phyloP scores from a whole-genome alignment of 2,888 invertebrate species.

The Cataglyphis altisquamis region DNA sequence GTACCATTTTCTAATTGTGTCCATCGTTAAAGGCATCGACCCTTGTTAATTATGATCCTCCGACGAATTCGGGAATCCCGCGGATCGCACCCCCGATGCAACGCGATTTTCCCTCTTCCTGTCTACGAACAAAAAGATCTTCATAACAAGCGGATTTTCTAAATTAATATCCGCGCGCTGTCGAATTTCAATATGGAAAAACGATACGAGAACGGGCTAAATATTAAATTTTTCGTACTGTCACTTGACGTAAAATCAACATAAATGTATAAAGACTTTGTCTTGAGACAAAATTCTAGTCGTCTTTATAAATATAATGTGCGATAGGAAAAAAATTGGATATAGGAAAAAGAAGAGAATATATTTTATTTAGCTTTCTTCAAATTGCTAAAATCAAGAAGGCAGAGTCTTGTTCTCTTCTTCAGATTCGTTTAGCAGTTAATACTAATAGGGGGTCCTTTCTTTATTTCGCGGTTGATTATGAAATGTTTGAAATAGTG shows the following conservation, averaged over 20 bases:
- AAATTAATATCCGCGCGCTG: neutral
- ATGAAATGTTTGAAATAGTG: neutral
- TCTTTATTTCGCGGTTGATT: neutral
- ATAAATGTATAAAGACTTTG: neutral
- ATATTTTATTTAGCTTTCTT: neutral
- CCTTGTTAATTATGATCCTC: constrained; percentile 63
- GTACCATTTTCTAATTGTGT: constrained; percentile 68
- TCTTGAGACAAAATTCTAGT: no score
- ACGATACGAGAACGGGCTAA: neutral
- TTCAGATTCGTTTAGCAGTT: neutral
- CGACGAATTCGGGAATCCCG: constrained; percentile 37
- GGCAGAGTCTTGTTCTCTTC: neutral
- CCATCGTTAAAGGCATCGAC: constrained; percentile 58
- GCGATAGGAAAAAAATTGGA: neutral
- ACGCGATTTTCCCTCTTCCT: neutral
- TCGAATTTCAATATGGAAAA: neutral
- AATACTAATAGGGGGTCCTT: neutral
- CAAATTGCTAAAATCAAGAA: no score
- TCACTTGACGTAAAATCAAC: neutral
- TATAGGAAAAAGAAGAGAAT: neutral
- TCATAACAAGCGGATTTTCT: constrained; percentile 28
- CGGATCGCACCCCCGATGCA: constrained; percentile 13
- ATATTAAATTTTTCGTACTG: neutral
- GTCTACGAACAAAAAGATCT: neutral
- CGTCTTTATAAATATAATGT: neutral